phyloP scores from a whole-genome alignment of 2,113 vertebrate genomes.

The Camelus bactrianus region DNA sequence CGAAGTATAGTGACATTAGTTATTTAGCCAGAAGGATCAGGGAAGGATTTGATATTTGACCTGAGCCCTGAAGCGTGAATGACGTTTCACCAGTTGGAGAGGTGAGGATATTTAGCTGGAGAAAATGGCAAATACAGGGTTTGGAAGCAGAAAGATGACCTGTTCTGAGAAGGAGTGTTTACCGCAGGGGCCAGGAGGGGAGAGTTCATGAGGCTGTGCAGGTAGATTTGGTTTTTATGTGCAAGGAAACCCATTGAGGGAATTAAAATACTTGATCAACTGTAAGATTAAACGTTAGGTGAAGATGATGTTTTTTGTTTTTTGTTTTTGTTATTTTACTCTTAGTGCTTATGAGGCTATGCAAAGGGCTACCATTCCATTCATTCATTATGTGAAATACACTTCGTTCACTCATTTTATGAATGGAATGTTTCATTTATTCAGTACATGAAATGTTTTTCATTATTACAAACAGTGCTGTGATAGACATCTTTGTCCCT shows the following conservation, averaged over 20 bases:
- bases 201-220: not conserved
- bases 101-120: not conserved
- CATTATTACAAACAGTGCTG: too few species aligned
- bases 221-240: not conserved
- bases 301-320: not conserved
- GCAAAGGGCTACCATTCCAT: not conserved
- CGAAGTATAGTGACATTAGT: not conserved
- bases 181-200: too few species aligned
- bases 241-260: not conserved
- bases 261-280: not conserved
- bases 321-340: not conserved
- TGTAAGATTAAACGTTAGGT: not conserved
- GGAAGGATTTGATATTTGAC: not conserved
- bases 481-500: too few species aligned
- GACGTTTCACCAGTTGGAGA: not conserved
- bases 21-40: not conserved
- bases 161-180: not conserved
- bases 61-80: not conserved
- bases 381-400: too few species aligned
- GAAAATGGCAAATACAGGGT: not conserved
- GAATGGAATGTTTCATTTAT: too few species aligned
- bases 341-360: not conserved
- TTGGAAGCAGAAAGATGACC: not conserved
- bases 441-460: too few species aligned
- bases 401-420: too few species aligned